Percentiles rank a stretch among this genome's conserved stretches.
Conservation (phyloP, 2,113 vertebrate genomes). For the Platycercus adscitus region DNA sequence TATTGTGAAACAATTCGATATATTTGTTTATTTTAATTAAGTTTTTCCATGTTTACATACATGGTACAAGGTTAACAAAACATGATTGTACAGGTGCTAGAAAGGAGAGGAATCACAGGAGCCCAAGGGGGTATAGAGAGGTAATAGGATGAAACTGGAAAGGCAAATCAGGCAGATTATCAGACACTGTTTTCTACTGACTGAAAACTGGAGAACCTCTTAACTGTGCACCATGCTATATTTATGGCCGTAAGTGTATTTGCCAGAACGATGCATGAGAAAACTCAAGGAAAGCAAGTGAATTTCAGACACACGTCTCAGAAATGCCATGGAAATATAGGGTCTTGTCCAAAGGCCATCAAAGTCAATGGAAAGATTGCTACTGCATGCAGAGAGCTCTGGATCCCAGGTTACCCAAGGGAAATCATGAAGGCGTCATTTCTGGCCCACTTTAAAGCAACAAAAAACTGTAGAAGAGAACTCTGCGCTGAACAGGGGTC, state of each 20-base stretch:
- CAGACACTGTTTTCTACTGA: background rate
- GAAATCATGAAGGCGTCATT: background rate
- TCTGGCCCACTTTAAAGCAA: conserved; percentile 30
- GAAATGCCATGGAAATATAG: conserved; percentile 29
- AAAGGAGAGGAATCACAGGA: background rate
- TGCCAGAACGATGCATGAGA: background rate
- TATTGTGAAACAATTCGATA: conserved; percentile 24
- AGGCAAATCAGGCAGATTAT: background rate
- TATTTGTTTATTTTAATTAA: conserved; percentile 32
- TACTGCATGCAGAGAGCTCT: conserved; percentile 4
- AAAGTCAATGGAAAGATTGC: conserved; percentile 48
- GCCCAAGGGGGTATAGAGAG: background rate
- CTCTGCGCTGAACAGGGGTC: background rate
- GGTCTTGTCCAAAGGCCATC: conserved; percentile 48
- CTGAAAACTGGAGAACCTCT: background rate
- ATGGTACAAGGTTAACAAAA: background rate
- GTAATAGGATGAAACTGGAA: background rate
- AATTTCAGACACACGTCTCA: conserved; percentile 3
- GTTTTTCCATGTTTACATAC: background rate
- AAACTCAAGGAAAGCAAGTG: background rate
- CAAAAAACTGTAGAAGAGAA: background rate
- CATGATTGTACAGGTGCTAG: background rate
- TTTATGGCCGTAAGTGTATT: background rate
- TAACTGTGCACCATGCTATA: background rate
- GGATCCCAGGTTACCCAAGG: conserved; percentile 28